Evolutionary conservation across 2,797 vertebrate species (phyloP).

Genomic region (Sebastiscus tertius): DNA sequence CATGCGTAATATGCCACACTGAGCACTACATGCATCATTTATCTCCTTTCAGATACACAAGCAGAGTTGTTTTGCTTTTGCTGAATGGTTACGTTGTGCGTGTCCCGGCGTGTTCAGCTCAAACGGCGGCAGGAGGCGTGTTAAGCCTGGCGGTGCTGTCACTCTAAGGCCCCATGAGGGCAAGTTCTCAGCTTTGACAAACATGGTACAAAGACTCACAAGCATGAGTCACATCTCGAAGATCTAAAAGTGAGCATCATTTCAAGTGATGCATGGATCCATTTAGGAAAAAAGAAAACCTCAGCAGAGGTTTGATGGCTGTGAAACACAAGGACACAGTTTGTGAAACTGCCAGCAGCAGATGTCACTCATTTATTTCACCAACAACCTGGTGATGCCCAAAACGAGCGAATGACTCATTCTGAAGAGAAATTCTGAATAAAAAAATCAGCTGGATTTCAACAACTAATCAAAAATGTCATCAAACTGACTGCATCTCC

Average conservation of each 20-base stretch:
- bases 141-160: conserved; percentile 54
- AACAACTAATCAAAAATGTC: neutral
- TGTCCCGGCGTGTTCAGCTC: conserved; percentile 52
- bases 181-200: conserved; percentile 36
- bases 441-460: neutral
- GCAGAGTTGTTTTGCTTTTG: conserved; percentile 39
- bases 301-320: neutral
- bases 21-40: conserved; percentile 38
- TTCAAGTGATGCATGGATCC: neutral
- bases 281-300: neutral
- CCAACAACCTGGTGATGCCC: neutral
- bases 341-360: neutral
- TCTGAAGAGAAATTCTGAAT: neutral
- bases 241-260: conserved; percentile 11
- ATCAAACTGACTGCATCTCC: neutral
- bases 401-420: neutral
- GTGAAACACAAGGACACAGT: neutral
- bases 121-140: conserved; percentile 37
- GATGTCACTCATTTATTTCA: neutral
- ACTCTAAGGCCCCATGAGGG: conserved; percentile 54
- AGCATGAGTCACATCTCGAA: conserved; percentile 40
- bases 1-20: neutral
- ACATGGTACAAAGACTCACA: conserved; percentile 7
- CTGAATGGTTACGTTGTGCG: conserved; percentile 35
- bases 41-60: conserved; percentile 33